Evolutionary conservation across 2,797 vertebrate genomes (phyloP).

Genomic region (Tinamus major): DNA sequence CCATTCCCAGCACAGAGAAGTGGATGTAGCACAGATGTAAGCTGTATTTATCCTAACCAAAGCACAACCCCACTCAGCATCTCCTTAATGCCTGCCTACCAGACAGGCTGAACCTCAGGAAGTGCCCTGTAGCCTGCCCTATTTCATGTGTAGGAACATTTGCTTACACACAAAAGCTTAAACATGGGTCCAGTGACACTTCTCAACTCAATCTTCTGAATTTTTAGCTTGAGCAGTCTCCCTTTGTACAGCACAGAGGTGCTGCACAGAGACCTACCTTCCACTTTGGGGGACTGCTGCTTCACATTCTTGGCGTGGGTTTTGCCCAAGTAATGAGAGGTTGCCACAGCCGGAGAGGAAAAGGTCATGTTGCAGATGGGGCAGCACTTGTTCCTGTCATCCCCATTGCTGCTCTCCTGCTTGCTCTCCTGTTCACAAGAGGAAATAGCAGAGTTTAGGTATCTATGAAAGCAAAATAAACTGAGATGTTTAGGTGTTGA

Average conservation of each 20-base stretch:
- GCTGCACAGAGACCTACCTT: constrained; percentile 79
- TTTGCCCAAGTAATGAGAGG: constrained; percentile 96
- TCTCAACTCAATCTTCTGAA: background rate
- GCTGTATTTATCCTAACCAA: background rate
- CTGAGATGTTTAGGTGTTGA: rapidly evolving
- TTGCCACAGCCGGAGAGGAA: constrained; percentile 91
- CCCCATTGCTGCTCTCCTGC: constrained; percentile 83
- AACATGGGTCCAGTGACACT: background rate
- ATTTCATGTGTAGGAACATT: background rate
- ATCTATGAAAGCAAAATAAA: background rate
- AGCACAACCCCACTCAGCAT: background rate
- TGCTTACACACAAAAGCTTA: background rate
- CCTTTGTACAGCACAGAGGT: rapidly evolving
- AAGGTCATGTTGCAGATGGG: constrained; percentile 96
- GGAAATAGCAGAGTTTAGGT: background rate
- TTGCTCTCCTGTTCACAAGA: constrained; percentile 62
- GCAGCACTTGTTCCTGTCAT: constrained; percentile 90
- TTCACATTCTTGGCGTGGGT: constrained; percentile 95
- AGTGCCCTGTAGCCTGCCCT: background rate
- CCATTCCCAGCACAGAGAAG: background rate
- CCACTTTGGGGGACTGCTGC: constrained; percentile 80
- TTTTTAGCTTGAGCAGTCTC: background rate
- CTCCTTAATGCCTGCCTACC: background rate
- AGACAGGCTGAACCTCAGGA: background rate
- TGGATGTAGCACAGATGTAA: background rate